phyloP scores from a whole-genome alignment of 2,797 vertebrate genomes.

The Aratinga solstitialis region DNA sequence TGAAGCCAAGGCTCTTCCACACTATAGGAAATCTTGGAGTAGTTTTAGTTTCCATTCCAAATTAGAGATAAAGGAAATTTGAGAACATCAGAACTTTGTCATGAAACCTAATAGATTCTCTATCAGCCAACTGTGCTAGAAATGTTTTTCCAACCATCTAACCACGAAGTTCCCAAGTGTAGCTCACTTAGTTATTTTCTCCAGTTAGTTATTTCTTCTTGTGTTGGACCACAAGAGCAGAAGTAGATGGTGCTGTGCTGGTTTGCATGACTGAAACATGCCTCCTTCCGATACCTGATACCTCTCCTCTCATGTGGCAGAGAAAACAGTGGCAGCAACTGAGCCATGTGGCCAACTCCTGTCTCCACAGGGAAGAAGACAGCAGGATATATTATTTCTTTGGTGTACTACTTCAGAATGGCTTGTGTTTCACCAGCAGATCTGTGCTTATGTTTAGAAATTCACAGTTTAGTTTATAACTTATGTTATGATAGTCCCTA shows the following conservation, averaged over 20 bases:
- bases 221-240: neutral
- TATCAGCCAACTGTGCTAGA: neutral
- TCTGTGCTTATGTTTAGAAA: too few relatives aligned
- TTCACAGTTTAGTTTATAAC: neutral
- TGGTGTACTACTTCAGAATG: neutral
- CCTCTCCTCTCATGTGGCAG: neutral
- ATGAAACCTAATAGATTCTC: neutral
- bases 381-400: neutral
- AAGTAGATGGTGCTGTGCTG: neutral
- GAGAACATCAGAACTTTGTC: neutral
- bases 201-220: neutral
- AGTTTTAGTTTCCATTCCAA: neutral
- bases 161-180: neutral
- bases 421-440: neutral
- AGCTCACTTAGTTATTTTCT: neutral
- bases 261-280: neutral
- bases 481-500: accelerated
- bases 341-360: neutral
- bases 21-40: neutral
- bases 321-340: neutral
- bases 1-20: neutral
- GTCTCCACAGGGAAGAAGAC: too few relatives aligned
- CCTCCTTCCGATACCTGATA: neutral
- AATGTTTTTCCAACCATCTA: neutral
- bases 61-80: neutral